A percentile compares a stretch with the other conserved stretches of the same genome.
Conservation (phyloP, 2,888 invertebrate genomes). For the Liposcelis brunnea region DNA sequence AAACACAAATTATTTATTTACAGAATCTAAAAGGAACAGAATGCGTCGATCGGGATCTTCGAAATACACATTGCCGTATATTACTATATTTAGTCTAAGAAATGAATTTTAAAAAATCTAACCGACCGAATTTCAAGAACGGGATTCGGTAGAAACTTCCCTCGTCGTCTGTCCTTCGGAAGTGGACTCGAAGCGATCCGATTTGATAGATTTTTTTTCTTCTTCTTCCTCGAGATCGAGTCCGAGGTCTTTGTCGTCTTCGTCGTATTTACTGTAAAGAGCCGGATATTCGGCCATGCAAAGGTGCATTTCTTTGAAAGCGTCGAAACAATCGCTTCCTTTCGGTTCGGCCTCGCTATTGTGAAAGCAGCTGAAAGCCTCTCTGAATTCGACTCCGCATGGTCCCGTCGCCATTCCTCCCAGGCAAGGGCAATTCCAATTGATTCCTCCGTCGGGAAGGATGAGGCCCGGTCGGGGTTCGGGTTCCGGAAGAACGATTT, state of each 20-base stretch:
- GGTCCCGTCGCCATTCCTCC: slow-evolving; percentile 97
- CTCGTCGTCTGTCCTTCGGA: too few relatives aligned
- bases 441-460: slow-evolving; percentile 71
- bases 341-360: slow-evolving; percentile 78
- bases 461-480: slow-evolving; percentile 67
- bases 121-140: too few relatives aligned
- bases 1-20: too few relatives aligned
- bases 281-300: slow-evolving; percentile 80
- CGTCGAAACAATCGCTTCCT: slow-evolving; percentile 82
- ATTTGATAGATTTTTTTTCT: too few relatives aligned
- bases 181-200: too few relatives aligned
- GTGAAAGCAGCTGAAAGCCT: slow-evolving; percentile 91
- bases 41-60: too few relatives aligned
- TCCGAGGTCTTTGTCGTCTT: slow-evolving; percentile 27
- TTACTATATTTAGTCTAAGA: too few relatives aligned
- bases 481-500: slow-evolving; percentile 47
- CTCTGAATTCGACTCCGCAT: slow-evolving; percentile 81
- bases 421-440: slow-evolving; percentile 93
- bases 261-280: slow-evolving; percentile 54
- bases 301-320: slow-evolving; percentile 76
- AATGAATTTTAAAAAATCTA: too few relatives aligned
- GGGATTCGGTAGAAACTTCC: too few relatives aligned
- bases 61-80: too few relatives aligned
- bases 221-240: too few relatives aligned
- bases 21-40: too few relatives aligned